Evolutionary conservation across 2,113 vertebrate genomes (phyloP).

Genomic region (Equus quagga): DNA sequence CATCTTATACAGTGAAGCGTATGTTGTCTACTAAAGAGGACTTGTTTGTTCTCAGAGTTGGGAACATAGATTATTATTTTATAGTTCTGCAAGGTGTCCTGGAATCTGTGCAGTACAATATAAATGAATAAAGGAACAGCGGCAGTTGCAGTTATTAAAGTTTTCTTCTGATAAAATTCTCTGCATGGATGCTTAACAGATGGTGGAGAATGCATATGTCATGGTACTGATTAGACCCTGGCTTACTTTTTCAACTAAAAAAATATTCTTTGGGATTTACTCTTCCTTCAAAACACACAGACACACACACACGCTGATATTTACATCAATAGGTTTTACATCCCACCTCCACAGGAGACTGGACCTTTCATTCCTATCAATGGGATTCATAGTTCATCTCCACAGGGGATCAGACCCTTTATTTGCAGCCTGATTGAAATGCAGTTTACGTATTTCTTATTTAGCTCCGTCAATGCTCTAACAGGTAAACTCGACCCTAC

Average conservation of each 20-base stretch:
- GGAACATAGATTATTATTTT: background rate
- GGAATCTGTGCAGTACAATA: background rate
- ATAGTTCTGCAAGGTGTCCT: slow-evolving; percentile 14
- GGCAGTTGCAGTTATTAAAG: slow-evolving; percentile 12
- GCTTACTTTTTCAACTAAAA: slow-evolving; percentile 47
- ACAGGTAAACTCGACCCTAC: background rate
- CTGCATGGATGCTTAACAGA: slow-evolving; percentile 66
- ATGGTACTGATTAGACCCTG: slow-evolving; percentile 62
- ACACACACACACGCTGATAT: background rate
- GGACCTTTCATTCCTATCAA: slow-evolving; percentile 28
- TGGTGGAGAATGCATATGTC: slow-evolving; percentile 18
- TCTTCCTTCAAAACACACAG: slow-evolving; percentile 1
- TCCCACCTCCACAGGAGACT: background rate
- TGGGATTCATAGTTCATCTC: slow-evolving; percentile 31
- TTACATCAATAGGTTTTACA: slow-evolving; percentile 37
- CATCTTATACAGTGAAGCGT: background rate
- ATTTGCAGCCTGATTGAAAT: slow-evolving; percentile 59
- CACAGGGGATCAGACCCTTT: background rate
- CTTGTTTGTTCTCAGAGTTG: background rate
- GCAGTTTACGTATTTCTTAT: slow-evolving; percentile 54
- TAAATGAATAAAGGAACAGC: slow-evolving; percentile 51
- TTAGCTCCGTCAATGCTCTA: slow-evolving; percentile 30
- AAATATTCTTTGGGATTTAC: slow-evolving; percentile 55
- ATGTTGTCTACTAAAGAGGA: background rate
- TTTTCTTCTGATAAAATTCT: slow-evolving; percentile 55